These are phyloP conservation scores for Pimephales promelas DNA, from an alignment of 2,113 vertebrate species.

Conservation along the genomic window DNA sequence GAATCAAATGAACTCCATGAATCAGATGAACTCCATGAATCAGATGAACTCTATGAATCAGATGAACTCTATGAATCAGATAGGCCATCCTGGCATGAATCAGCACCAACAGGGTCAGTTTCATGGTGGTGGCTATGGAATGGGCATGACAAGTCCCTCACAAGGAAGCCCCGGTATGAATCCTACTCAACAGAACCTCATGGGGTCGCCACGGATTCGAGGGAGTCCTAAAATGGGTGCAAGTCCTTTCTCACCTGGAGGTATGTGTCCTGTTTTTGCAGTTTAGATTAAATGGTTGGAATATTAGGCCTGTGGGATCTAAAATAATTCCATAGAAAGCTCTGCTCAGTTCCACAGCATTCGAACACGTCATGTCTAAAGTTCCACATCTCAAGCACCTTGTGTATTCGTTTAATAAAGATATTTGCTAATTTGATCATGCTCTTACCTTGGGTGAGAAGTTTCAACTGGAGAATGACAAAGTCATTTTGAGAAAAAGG, in stretches of 20 bases:
- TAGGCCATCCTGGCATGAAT: conserved; percentile 73
- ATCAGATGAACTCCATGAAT: conserved; percentile 58
- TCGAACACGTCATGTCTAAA: not conserved
- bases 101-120: conserved; percentile 83
- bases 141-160: conserved; percentile 88
- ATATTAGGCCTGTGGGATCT: not conserved
- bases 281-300: not conserved
- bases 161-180: conserved; percentile 87
- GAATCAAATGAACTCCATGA: conserved; percentile 55
- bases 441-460: not conserved
- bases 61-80: conserved; percentile 63
- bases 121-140: conserved; percentile 82
- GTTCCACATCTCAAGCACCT: not conserved
- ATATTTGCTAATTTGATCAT: not conserved
- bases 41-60: conserved; percentile 49
- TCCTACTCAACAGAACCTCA: conserved; percentile 83
- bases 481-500: too few relatives aligned
- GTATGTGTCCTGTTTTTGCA: conserved; percentile 68
- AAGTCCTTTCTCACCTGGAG: conserved; percentile 93
- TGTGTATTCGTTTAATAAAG: not conserved
- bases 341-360: not conserved
- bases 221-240: conserved; percentile 92
- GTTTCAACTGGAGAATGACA: too few relatives aligned
- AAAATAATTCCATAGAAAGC: not conserved
- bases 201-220: conserved; percentile 90